Evolutionary conservation across 2,113 vertebrate genomes (phyloP).

Genomic region (Syngnathus floridae): DNA sequence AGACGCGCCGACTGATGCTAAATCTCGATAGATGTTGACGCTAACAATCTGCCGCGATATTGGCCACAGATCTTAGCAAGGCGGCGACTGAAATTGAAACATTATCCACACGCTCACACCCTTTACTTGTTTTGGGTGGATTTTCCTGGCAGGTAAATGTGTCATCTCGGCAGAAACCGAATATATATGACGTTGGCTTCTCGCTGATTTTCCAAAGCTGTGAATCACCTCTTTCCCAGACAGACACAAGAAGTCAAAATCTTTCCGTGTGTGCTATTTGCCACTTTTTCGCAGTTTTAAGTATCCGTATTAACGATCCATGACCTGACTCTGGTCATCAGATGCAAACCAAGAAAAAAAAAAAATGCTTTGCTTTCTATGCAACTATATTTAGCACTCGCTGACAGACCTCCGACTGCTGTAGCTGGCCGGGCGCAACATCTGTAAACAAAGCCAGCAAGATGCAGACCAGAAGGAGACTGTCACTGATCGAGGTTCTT

Average conservation of each 20-base stretch:
- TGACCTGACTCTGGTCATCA: neutral
- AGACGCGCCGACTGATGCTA: neutral
- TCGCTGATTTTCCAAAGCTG: slow-evolving; percentile 20
- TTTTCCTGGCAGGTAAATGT: slow-evolving; percentile 17
- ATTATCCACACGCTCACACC: slow-evolving; percentile 11
- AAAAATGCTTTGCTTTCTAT: slow-evolving; percentile 40
- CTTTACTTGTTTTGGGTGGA: slow-evolving; percentile 12
- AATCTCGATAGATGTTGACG: slow-evolving; percentile 5
- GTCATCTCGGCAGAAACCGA: slow-evolving; percentile 22
- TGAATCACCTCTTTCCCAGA: slow-evolving; percentile 30
- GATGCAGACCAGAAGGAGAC: slow-evolving; percentile 20
- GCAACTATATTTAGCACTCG: slow-evolving; percentile 51
- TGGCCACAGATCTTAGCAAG: slow-evolving; percentile 4
- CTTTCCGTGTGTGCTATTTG: slow-evolving; percentile 14
- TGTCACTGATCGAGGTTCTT: slow-evolving; percentile 15
- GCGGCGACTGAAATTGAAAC: slow-evolving; percentile 6
- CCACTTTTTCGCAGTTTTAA: neutral
- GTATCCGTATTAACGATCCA: neutral
- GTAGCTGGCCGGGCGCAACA: slow-evolving; percentile 20
- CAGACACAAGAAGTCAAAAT: slow-evolving; percentile 6
- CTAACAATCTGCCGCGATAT: slow-evolving; percentile 5
- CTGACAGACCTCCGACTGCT: slow-evolving; percentile 30
- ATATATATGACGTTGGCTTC: slow-evolving; percentile 8
- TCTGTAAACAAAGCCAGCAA: slow-evolving; percentile 55
- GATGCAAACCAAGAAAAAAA: neutral